Evolutionary conservation across 2,113 vertebrate genomes (phyloP).

Genomic region (Parotia lawesii): DNA sequence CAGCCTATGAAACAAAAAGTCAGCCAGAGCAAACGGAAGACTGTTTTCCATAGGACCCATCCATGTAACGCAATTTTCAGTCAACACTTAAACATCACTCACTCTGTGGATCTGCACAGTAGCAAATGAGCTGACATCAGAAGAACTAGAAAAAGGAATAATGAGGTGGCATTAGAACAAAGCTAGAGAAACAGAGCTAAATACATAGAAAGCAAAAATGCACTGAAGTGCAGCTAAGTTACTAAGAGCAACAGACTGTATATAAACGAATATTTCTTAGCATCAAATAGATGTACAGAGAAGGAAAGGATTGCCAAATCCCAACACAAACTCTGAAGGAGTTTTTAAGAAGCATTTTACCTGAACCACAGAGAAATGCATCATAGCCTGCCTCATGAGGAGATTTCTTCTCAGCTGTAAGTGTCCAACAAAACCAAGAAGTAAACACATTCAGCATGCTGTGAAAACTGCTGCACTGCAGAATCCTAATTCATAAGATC

Average conservation of each 20-base stretch:
- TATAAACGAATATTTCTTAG: constrained; percentile 2
- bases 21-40: neutral
- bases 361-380: constrained; percentile 77
- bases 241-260: neutral
- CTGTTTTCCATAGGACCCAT: neutral
- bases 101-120: constrained; percentile 43
- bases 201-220: neutral
- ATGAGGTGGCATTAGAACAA: neutral
- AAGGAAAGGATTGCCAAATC: neutral
- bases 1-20: neutral
- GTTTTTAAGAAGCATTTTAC: constrained; percentile 34
- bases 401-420: constrained; percentile 60
- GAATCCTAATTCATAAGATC: neutral
- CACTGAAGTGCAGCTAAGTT: neutral
- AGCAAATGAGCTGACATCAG: constrained; percentile 74
- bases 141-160: constrained; percentile 66
- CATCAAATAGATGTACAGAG: neutral
- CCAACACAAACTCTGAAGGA: neutral
- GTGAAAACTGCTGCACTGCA: neutral
- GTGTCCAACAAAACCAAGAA: neutral
- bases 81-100: constrained; percentile 39
- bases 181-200: neutral
- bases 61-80: neutral
- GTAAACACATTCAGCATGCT: neutral
- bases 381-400: constrained; percentile 76